phyloP scores from a whole-genome alignment of 2,797 vertebrate species.

The Todus mexicanus region DNA sequence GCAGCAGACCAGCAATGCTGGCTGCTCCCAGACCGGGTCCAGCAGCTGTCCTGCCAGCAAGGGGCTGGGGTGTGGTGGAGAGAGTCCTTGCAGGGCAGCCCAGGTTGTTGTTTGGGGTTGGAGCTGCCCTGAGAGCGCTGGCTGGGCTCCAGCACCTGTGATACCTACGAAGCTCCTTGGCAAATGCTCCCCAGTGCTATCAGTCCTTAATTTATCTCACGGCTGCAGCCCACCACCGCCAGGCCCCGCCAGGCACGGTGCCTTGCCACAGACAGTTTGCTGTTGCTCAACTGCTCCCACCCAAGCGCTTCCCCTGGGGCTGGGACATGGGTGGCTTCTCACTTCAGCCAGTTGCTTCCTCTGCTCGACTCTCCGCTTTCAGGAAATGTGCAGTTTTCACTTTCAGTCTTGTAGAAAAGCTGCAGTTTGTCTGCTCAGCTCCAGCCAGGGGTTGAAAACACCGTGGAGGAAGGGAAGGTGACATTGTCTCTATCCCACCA shows the following conservation, averaged over 20 bases:
- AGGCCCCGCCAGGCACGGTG: neutral
- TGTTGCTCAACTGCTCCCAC: neutral
- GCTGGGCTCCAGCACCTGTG: neutral
- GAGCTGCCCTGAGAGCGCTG: neutral
- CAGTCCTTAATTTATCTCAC: neutral
- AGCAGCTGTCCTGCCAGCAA: neutral
- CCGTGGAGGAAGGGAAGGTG: neutral
- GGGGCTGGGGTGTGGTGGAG: too few species aligned
- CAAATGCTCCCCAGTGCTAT: neutral
- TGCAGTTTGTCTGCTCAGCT: neutral
- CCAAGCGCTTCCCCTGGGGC: neutral
- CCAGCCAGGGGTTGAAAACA: neutral
- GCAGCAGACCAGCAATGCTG: neutral
- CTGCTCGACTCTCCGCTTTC: neutral
- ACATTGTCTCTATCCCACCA: neutral
- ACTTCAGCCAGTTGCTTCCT: neutral
- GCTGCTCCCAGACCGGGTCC: accelerated
- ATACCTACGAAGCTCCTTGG: neutral
- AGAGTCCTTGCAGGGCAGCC: neutral
- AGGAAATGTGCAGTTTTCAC: neutral
- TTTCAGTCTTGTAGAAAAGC: neutral
- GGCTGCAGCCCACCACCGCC: neutral
- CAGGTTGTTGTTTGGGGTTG: too few species aligned
- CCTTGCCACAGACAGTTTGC: accelerated
- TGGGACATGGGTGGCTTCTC: neutral